These are phyloP conservation scores for Pelagia noctiluca DNA, from an alignment of 30 jellyfish, hydroid and myxozoan species.

Conservation along the genomic window DNA sequence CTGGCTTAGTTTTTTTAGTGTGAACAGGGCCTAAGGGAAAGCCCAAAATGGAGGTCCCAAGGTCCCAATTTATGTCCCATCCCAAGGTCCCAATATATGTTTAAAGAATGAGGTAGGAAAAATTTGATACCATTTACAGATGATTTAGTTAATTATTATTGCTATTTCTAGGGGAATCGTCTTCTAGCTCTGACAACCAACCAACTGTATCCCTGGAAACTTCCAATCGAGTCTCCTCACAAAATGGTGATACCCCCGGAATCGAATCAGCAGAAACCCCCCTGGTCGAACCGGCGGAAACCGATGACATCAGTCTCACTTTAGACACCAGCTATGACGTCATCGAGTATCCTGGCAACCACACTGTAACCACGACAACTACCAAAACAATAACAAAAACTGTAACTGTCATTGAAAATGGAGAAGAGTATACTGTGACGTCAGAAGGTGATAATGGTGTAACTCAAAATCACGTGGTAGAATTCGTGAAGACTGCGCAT, in stretches of 20 bases:
- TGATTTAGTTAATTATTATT: too few relatives aligned
- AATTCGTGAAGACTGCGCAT: neutral
- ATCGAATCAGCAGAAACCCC: neutral
- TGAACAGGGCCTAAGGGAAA: too few relatives aligned
- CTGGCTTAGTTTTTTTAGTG: too few relatives aligned
- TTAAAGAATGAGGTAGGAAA: too few relatives aligned
- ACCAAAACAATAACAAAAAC: neutral
- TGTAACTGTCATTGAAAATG: neutral
- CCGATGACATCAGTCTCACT: neutral
- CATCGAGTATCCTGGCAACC: neutral
- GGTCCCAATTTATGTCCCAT: too few relatives aligned
- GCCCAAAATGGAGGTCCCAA: too few relatives aligned
- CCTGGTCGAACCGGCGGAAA: neutral
- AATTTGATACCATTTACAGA: too few relatives aligned
- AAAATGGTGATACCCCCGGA: neutral
- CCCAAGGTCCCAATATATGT: too few relatives aligned
- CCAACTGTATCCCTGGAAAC: neutral
- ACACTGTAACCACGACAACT: neutral
- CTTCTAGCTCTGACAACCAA: too few relatives aligned
- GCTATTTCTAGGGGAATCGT: too few relatives aligned
- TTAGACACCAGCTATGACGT: neutral
- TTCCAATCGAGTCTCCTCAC: neutral
- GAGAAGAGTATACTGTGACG: neutral
- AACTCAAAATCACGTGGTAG: neutral
- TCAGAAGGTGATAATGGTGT: neutral